Base-by-base conservation (phyloP, 2,113 vertebrate genomes). In the Brachypodius melanocephalos region DNA sequence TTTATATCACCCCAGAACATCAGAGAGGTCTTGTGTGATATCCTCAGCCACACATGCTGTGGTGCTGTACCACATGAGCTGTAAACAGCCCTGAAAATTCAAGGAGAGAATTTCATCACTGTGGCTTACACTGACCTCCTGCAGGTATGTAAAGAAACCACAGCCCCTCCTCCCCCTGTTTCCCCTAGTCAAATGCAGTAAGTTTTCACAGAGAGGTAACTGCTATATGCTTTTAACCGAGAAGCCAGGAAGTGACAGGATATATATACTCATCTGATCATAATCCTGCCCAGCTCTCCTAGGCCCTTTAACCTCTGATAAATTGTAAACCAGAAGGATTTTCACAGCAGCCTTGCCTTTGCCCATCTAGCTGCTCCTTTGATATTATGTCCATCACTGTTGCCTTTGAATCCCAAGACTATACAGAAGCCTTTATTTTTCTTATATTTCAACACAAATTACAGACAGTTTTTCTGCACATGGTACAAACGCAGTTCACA, bases 61-160 rank as follows among this genome's bases (percentile, higher is more conserved):
- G 42, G 29, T 38, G 28, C 14, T 80, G 32, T 76, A 77, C 58
- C 48, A 43, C 59, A 54, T 1, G 4, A 87, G 67, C 66, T 83
- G 49, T 95, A 83, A 94, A 91, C 66, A 76, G 75, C 29, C 18
- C 55, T n/a, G 67, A 86, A 94, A 90, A 90, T 42, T 21, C 51
- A 73, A 42, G 83, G 69, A 68, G 32, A 62, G 20, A 85, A 90
- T 86, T 90, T 94, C 59, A 88, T 69, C 86, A 36, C 46, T n/a
- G 4, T 34, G 3, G 6, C 83, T 90, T 68, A 77, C 32, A 62
- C 2, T 86, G 79, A 77, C 79, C 68, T 92, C 93, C 81, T 72
- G 80, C 69, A 95, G 81, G 81, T 95, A 86, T 7, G 57, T 65
- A 72, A 89, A 65, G 69, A 94, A 93, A 92, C 57, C 84, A 65